phyloP scores from a whole-genome alignment of 2,888 invertebrate genomes.

The Terebella lapidaria region DNA sequence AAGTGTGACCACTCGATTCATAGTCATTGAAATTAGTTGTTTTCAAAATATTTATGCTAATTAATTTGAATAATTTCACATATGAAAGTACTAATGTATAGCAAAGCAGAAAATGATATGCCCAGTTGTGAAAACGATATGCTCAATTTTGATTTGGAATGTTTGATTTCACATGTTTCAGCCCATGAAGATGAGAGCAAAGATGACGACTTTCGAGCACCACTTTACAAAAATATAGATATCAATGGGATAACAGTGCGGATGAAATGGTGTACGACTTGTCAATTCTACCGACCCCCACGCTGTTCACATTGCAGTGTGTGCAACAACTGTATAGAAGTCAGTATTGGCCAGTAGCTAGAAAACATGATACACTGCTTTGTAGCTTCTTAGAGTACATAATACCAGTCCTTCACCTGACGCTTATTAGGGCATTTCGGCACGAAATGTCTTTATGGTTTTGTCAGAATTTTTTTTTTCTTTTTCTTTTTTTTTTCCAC shows the following conservation, averaged over 20 bases:
- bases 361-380: background rate
- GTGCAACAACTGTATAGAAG: constrained; percentile 86
- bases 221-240: constrained; percentile 91
- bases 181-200: constrained; percentile 56
- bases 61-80: too few species aligned
- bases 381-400: background rate
- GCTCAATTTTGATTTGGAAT: too few species aligned
- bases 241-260: constrained; percentile 97
- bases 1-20: too few species aligned
- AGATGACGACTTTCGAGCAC: constrained; percentile 93
- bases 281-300: constrained; percentile 98
- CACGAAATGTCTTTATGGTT: too few species aligned
- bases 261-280: constrained; percentile 99
- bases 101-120: too few species aligned
- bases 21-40: too few species aligned
- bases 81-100: too few species aligned
- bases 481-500: too few species aligned
- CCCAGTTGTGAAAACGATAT: too few species aligned
- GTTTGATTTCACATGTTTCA: constrained; percentile 19
- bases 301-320: constrained; percentile 98
- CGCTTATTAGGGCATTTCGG: background rate
- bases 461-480: too few species aligned
- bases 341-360: constrained; percentile 35
- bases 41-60: too few species aligned
- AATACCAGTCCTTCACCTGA: background rate